These are phyloP conservation scores for Austrofundulus limnaeus DNA, from an alignment of 2,113 vertebrate genomes.

Conservation along the genomic window DNA sequence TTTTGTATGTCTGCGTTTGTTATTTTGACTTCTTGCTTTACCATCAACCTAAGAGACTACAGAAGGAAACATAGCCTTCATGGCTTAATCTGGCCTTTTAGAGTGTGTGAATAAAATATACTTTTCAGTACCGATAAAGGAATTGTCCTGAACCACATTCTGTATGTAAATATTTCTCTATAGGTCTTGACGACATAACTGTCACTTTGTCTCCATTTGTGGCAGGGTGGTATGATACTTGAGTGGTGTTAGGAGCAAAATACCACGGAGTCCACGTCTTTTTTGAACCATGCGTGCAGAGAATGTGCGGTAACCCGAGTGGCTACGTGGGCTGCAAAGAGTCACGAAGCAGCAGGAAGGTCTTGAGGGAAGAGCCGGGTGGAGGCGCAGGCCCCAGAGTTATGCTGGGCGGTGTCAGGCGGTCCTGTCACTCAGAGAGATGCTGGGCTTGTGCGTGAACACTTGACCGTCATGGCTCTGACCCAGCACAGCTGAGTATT, in stretches of 20 bases:
- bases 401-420: slow-evolving; percentile 60
- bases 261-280: slow-evolving; percentile 21
- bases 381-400: slow-evolving; percentile 19
- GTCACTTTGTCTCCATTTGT: neutral
- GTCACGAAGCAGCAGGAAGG: neutral
- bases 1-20: no score
- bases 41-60: no score
- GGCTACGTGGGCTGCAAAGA: slow-evolving; percentile 15
- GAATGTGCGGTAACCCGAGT: slow-evolving; percentile 41
- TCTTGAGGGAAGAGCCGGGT: slow-evolving; percentile 30
- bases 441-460: slow-evolving; percentile 33
- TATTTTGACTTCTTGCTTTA: no score
- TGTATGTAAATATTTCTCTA: neutral
- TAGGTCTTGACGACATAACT: neutral
- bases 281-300: slow-evolving; percentile 9
- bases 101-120: no score
- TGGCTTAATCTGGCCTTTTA: no score
- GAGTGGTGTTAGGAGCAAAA: slow-evolving; percentile 11
- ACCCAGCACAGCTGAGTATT: slow-evolving; percentile 84
- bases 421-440: slow-evolving; percentile 76
- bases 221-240: slow-evolving; percentile 1
- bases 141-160: neutral
- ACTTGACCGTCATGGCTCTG: slow-evolving; percentile 51
- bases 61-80: no score
- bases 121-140: neutral